Evolutionary conservation across 2,888 invertebrate species (phyloP).

Genomic region (Apamea epomidion): DNA sequence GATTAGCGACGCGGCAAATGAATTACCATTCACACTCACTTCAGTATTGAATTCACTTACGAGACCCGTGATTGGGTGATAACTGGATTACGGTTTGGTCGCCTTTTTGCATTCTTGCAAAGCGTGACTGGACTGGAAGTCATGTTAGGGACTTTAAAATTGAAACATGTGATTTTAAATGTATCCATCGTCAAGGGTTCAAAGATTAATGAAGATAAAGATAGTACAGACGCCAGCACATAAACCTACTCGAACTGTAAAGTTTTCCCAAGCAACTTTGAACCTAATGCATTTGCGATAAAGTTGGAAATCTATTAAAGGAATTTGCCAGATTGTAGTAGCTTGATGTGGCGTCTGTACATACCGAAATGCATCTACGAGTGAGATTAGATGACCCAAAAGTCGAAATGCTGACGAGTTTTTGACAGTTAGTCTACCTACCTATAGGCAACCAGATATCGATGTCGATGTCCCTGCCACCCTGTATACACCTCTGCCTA

Average conservation of each 20-base stretch:
- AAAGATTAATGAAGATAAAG: neutral
- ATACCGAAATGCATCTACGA: neutral
- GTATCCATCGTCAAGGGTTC: neutral
- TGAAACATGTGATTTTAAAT: neutral
- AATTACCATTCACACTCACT: constrained; percentile 48
- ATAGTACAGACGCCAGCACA: neutral
- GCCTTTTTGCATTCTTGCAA: constrained; percentile 15
- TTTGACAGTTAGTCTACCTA: neutral
- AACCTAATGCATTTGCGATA: too few relatives aligned
- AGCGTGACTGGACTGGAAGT: neutral
- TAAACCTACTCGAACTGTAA: too few relatives aligned
- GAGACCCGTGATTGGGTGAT: constrained; percentile 37
- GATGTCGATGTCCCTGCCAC: too few relatives aligned
- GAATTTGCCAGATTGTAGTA: too few relatives aligned
- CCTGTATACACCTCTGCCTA: too few relatives aligned
- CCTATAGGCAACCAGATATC: neutral
- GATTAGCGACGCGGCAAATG: constrained; percentile 52
- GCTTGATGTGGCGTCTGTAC: neutral
- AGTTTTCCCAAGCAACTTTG: too few relatives aligned
- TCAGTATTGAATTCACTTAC: constrained; percentile 41
- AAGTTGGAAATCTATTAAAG: too few relatives aligned
- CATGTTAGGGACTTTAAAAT: neutral
- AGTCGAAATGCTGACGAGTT: neutral
- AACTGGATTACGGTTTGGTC: constrained; percentile 21
- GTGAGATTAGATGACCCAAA: neutral